phyloP scores from a whole-genome alignment of 2,113 vertebrate genomes.

The Nycticebus coucang region DNA sequence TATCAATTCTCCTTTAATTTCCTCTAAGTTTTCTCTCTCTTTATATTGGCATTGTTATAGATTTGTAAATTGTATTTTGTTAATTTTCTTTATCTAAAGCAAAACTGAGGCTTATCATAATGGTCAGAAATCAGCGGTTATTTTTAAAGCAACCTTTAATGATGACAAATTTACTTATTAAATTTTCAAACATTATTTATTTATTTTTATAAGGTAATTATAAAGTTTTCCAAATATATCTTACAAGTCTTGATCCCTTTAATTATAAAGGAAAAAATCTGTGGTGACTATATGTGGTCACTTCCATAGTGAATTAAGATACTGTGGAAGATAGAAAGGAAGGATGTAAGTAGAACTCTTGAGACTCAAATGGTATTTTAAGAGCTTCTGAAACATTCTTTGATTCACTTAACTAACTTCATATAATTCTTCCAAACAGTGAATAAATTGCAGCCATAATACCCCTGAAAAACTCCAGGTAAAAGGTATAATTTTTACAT shows the following conservation, averaged over 20 bases:
- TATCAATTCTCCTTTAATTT: neutral
- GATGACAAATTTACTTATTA: neutral
- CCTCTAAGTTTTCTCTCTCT: no score
- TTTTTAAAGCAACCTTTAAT: conserved; percentile 10
- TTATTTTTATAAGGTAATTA: conserved; percentile 5
- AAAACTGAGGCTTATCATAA: neutral
- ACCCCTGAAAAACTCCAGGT: no score
- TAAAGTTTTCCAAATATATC: conserved; percentile 36
- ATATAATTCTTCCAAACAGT: no score
- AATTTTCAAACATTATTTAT: neutral
- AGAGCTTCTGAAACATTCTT: no score
- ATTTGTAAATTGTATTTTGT: neutral
- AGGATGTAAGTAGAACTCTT: no score
- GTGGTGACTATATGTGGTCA: conserved; percentile 47
- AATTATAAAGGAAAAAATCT: conserved; percentile 35
- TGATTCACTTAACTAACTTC: no score
- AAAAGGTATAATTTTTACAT: no score
- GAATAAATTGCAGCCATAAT: no score
- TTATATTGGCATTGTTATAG: neutral
- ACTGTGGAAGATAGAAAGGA: no score
- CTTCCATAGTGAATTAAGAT: conserved; percentile 36
- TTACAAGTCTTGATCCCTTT: conserved; percentile 62
- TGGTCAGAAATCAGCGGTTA: neutral
- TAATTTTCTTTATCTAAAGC: neutral
- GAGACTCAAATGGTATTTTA: no score